These are phyloP conservation scores for Albula glossodonta DNA, from an alignment of 2,113 vertebrate species.

Conservation along the genomic window DNA sequence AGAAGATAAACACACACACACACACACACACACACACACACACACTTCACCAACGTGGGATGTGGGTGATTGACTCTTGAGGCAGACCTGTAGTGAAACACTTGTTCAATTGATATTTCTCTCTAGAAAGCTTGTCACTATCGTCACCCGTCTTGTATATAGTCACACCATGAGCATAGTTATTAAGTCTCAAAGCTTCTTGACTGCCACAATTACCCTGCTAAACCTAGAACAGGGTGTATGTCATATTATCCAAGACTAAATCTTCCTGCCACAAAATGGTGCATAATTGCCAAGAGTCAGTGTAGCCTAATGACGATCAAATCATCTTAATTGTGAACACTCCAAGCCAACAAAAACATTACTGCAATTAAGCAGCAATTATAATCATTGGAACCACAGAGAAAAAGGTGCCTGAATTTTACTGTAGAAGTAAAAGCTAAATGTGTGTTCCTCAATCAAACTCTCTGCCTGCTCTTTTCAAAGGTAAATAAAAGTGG, in stretches of 20 bases:
- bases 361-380: slow-evolving; percentile 31
- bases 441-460: neutral
- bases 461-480: neutral
- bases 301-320: slow-evolving; percentile 48
- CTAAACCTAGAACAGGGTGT: slow-evolving; percentile 18
- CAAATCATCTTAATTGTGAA: slow-evolving; percentile 50
- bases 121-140: neutral
- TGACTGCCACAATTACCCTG: slow-evolving; percentile 23
- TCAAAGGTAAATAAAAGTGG: neutral
- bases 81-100: neutral
- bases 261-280: slow-evolving; percentile 39
- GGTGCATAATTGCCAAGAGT: slow-evolving; percentile 47
- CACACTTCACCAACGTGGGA: neutral
- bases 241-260: slow-evolving; percentile 26
- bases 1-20: neutral
- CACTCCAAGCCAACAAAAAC: slow-evolving; percentile 42
- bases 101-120: neutral
- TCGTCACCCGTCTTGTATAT: neutral
- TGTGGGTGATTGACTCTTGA: neutral
- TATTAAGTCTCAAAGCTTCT: slow-evolving; percentile 2
- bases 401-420: slow-evolving; percentile 10
- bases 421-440: neutral
- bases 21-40: neutral
- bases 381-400: slow-evolving; percentile 25
- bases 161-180: slow-evolving; percentile 2